Conservation (phyloP, 2,888 invertebrate genomes). For the Balanococcus diminutus region DNA sequence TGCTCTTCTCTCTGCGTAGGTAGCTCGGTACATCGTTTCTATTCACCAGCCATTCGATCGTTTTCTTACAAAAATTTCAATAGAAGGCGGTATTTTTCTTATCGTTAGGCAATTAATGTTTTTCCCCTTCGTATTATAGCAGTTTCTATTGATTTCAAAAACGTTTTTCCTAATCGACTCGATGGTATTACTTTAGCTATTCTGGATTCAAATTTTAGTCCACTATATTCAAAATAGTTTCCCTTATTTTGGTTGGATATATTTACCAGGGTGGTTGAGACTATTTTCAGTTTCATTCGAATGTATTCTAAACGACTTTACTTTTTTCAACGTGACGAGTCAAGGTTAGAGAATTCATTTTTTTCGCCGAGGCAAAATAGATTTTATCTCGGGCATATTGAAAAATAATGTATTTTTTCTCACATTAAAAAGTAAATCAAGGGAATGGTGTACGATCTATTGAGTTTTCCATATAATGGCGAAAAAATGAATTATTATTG, state of each 20-base stretch:
- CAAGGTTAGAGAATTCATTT: background rate
- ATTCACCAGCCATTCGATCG: background rate
- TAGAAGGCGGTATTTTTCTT: background rate
- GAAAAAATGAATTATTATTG: too few species aligned
- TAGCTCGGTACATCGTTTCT: background rate
- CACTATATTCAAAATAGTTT: background rate
- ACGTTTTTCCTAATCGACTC: conserved; percentile 2
- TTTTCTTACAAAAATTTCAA: conserved; percentile 34
- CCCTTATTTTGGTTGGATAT: background rate
- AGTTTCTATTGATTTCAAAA: background rate
- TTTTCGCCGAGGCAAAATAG: background rate
- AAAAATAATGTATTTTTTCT: background rate
- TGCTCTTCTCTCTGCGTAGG: background rate
- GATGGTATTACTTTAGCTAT: background rate
- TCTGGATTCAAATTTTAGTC: background rate
- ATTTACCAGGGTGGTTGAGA: background rate
- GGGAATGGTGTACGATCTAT: too few species aligned
- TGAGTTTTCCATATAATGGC: too few species aligned
- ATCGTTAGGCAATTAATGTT: conserved; percentile 7
- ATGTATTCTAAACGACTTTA: background rate
- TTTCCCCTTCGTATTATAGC: background rate
- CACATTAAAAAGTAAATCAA: background rate
- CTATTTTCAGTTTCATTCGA: background rate
- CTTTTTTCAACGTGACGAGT: background rate
- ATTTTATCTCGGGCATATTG: background rate